Evolutionary conservation across 2,797 vertebrate genomes (phyloP).

Genomic region (Brachyrhaphis roseni): DNA sequence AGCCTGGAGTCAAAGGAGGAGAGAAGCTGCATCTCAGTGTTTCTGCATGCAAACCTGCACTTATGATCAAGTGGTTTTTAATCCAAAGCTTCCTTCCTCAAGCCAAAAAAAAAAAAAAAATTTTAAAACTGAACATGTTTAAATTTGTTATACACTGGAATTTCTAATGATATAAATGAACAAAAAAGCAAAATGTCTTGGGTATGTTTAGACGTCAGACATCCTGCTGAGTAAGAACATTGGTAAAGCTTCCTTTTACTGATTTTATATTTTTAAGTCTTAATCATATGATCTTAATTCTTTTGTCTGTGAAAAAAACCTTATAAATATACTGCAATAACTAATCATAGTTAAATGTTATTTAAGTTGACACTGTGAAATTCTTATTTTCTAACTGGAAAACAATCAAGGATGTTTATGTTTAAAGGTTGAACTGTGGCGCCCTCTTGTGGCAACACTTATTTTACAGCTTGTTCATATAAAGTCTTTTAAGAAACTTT

Average conservation of each 20-base stretch:
- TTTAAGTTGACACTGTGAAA: constrained; percentile 9
- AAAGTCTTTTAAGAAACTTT: constrained; percentile 29
- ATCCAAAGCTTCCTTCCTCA: constrained; percentile 31
- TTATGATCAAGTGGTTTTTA: constrained; percentile 46
- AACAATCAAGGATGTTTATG: constrained; percentile 30
- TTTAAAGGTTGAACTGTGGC: constrained; percentile 43
- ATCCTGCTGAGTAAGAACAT: constrained; percentile 18
- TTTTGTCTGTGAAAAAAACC: background rate
- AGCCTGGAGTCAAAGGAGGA: constrained; percentile 6
- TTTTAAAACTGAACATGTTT: constrained; percentile 36
- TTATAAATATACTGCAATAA: constrained; percentile 11
- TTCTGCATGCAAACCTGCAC: constrained; percentile 53
- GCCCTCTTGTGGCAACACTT: constrained; percentile 60
- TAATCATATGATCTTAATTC: constrained; percentile 2
- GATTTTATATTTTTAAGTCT: constrained; percentile 7
- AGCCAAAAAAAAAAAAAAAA: constrained; percentile 34
- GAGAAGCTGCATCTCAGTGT: constrained; percentile 6
- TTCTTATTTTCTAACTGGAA: background rate
- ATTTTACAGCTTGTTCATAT: constrained; percentile 31
- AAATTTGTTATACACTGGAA: constrained; percentile 36
- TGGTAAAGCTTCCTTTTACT: constrained; percentile 21
- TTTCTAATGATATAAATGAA: constrained; percentile 31
- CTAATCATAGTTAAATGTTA: background rate
- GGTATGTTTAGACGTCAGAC: constrained; percentile 19
- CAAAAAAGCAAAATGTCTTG: constrained; percentile 21